phyloP scores from a whole-genome alignment of 2,113 vertebrate genomes.

The Okapia johnstoni region DNA sequence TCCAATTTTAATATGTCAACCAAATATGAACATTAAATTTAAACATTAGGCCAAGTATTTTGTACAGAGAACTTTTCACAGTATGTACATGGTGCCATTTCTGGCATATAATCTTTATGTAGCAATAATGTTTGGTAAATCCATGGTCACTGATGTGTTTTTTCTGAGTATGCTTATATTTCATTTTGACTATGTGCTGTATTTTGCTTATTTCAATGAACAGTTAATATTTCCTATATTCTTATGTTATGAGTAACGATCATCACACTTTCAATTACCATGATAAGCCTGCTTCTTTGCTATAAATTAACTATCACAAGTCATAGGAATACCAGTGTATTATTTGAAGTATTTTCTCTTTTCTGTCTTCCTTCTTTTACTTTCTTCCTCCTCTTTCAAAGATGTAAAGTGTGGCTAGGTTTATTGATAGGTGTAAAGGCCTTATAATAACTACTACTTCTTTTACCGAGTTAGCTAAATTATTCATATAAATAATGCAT shows the following conservation, averaged over 20 bases:
- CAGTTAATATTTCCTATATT: neutral
- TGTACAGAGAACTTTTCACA: neutral
- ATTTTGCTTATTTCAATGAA: neutral
- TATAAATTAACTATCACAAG: neutral
- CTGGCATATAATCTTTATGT: neutral
- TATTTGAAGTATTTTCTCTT: neutral
- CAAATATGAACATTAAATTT: neutral
- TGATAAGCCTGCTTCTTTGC: neutral
- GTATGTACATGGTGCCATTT: neutral
- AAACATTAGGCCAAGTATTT: neutral
- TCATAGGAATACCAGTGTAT: neutral
- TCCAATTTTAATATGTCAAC: neutral
- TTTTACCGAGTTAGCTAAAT: neutral
- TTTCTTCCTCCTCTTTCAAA: neutral
- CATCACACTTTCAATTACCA: neutral
- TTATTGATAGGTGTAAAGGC: neutral
- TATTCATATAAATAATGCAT: neutral
- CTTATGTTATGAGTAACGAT: neutral
- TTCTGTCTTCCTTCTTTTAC: fast-evolving
- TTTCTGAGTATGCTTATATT: neutral
- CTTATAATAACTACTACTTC: neutral
- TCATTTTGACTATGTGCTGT: neutral
- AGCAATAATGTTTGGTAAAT: neutral
- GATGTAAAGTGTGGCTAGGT: neutral
- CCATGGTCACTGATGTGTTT: neutral